Percentiles rank a stretch among this genome's conserved stretches.
Conservation (phyloP, 1,140 invertebrate genomes). For the Megathymus violae region DNA sequence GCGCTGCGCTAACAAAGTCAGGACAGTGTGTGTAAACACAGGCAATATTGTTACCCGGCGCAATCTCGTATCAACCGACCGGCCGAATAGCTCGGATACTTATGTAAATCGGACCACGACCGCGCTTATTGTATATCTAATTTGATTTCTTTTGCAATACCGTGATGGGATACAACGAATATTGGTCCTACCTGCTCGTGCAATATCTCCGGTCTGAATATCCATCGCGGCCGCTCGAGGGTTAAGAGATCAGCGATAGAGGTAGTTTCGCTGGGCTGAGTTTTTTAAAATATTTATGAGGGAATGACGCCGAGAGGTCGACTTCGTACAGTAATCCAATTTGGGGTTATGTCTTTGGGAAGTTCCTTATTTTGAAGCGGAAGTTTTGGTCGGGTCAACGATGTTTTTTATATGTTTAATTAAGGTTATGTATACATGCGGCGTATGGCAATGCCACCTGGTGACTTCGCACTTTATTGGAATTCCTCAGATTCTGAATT, state of each 20-base stretch:
- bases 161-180: constrained; percentile 73
- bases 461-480: constrained; percentile 27
- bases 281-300: constrained; percentile 82
- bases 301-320: constrained; percentile 58
- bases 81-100: constrained; percentile 76
- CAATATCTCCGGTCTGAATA: constrained; percentile 61
- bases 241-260: constrained; percentile 72
- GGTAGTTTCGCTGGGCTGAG: constrained; percentile 56
- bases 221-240: constrained; percentile 56
- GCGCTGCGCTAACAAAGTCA: constrained; percentile 49
- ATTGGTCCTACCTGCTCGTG: constrained; percentile 71
- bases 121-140: constrained; percentile 82
- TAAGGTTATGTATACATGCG: constrained; percentile 56
- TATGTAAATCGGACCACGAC: constrained; percentile 78
- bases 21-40: constrained; percentile 63
- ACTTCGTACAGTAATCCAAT: constrained; percentile 77
- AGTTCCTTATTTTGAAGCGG: constrained; percentile 71
- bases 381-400: constrained; percentile 61
- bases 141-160: constrained; percentile 81
- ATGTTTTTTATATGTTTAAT: constrained; percentile 77
- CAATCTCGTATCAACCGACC: constrained; percentile 76
- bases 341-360: constrained; percentile 80
- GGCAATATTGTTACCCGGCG: constrained; percentile 73
- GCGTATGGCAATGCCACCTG: constrained; percentile 28
- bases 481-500: constrained; percentile 11